Evolutionary conservation across 1,140 invertebrate genomes (phyloP), one percentile per base, ranked within the genome.

Genomic region (Paralvinella palmiformis): DNA sequence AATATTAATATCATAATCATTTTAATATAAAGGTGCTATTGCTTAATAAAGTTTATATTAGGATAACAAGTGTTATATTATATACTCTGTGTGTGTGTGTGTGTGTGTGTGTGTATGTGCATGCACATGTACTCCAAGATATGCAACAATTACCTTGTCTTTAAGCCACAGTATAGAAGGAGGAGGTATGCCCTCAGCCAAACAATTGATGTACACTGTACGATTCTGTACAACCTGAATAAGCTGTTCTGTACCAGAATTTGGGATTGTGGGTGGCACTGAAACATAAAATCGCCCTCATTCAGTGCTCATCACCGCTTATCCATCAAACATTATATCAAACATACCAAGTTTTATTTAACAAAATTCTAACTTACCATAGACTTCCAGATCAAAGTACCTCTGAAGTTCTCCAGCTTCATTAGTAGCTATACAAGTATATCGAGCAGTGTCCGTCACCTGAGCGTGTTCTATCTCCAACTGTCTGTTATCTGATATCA

Each of bases 131-230:
- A n/a, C 10, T 44, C 37, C 37, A 44, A 44, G 10, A 44, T 10
- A 13, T 44, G 37, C 37, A 44, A n/a, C n/a, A n/a, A n/a, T n/a
- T n/a, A n/a, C n/a, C n/a, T n/a, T n/a, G n/a, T 36, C 71, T 58
- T 77, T 76, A 0, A 69, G 58, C 84, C 84, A 85, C 7, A 76
- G 69, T 48, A 85, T 77, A 20, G 75, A 73, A 15, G 84, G 82
- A 13, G 67, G 59, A 15, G 84, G 84, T 33, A 79, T 77, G 15
- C 83, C 83, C 53, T 69, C 68, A 3, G 82, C 81, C 10, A 74
- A 74, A 69, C 84, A 85, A 33, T 79, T 67, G 1, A 85, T 69
- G 24, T 57, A 61, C 15, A 71, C 50, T 7, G 72, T 77, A 27
- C 64, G 62, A 62, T 80, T 79, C 65, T 79, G 69, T 4, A 72